phyloP scores from a whole-genome alignment of 2,797 vertebrate species.

The Lepidocolaptes lacrymiger region DNA sequence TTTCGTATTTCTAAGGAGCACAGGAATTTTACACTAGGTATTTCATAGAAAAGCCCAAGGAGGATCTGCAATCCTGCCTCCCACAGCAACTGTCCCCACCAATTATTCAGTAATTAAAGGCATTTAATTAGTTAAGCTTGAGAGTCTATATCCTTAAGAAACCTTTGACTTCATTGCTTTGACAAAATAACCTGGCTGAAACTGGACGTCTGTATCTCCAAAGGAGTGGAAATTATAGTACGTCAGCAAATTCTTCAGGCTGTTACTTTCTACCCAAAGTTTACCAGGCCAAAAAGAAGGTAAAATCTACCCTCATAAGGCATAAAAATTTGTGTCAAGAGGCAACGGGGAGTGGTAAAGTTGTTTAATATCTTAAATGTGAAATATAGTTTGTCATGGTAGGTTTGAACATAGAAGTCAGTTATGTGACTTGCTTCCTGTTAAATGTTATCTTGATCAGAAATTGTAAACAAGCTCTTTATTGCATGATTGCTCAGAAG shows the following conservation, averaged over 20 bases:
- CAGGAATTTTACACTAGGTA: neutral
- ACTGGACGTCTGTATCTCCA: neutral
- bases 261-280: neutral
- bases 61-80: neutral
- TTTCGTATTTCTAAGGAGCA: neutral
- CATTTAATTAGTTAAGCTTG: neutral
- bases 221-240: neutral
- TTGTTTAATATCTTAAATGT: neutral
- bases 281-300: neutral
- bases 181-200: neutral
- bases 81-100: neutral
- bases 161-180: neutral
- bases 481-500: neutral
- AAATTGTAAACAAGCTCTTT: neutral
- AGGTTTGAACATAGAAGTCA: neutral
- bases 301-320: neutral
- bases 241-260: neutral
- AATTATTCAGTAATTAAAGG: neutral
- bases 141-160: neutral
- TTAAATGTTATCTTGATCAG: neutral
- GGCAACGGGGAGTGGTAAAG: neutral
- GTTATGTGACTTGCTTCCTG: neutral
- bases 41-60: neutral
- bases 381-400: neutral
- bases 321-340: neutral